phyloP scores from a whole-genome alignment of 2,888 invertebrate species.

The Drosophila multiciliata region DNA sequence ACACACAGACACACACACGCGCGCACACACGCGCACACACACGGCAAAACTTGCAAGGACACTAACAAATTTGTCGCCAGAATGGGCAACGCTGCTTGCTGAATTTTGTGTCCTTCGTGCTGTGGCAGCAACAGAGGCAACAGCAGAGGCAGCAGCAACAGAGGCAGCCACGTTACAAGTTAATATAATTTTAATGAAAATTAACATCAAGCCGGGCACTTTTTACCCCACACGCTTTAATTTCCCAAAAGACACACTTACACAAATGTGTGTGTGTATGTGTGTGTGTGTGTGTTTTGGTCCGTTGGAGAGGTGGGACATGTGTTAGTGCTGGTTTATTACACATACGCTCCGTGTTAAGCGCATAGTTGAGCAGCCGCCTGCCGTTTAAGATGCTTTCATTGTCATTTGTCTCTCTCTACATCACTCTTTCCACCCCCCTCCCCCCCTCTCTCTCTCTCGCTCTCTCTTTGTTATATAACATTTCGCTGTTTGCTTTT shows the following conservation, averaged over 20 bases:
- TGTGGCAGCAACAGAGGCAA: constrained; percentile 13
- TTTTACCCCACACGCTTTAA: constrained; percentile 75
- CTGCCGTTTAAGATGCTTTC: constrained; percentile 51
- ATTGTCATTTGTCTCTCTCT: constrained; percentile 44
- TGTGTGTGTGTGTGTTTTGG: constrained; percentile 20
- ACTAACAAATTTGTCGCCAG: constrained; percentile 76
- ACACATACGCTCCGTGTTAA: constrained; percentile 68
- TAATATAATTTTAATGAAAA: constrained; percentile 82
- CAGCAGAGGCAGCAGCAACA: neutral
- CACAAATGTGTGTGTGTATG: constrained; percentile 29
- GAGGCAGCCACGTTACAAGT: constrained; percentile 76
- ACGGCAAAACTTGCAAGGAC: constrained; percentile 71
- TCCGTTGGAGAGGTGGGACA: constrained; percentile 27
- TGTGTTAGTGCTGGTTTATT: constrained; percentile 67
- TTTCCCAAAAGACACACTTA: constrained; percentile 73
- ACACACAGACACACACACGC: constrained; percentile 24
- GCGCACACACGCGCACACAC: constrained; percentile 24
- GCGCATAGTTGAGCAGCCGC: constrained; percentile 69
- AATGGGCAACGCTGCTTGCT: constrained; percentile 22
- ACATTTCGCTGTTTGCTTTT: constrained; percentile 37
- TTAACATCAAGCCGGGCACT: constrained; percentile 81
- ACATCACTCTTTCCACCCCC: constrained; percentile 3
- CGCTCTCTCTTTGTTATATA: constrained; percentile 24
- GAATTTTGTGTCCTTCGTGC: constrained; percentile 23
- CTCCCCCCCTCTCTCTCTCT: constrained; percentile 1